These are phyloP conservation scores for Pachliopta kotzebuea DNA, from an alignment of 2,888 invertebrate genomes.

Conservation along the genomic window DNA sequence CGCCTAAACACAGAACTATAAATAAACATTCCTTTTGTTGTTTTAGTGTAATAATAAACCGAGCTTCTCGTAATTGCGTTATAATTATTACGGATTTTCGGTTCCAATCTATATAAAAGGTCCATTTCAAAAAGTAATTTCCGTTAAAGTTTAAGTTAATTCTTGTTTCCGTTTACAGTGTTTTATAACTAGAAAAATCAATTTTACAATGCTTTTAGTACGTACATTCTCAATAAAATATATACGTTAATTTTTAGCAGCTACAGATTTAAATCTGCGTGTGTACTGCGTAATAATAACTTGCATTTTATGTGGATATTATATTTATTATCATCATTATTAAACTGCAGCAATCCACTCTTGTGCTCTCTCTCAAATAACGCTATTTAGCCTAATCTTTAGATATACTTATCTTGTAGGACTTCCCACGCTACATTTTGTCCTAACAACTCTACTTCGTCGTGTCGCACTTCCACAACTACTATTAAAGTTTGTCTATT, in stretches of 20 bases:
- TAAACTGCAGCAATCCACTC: too few species aligned
- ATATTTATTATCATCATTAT: too few species aligned
- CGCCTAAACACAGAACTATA: slow-evolving; percentile 66
- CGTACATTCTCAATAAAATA: not conserved
- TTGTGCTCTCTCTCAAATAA: too few species aligned
- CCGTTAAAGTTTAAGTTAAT: not conserved
- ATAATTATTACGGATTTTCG: slow-evolving; percentile 3
- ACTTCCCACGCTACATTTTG: too few species aligned
- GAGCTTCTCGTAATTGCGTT: slow-evolving; percentile 28
- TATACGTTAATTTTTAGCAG: not conserved
- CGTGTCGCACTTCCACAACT: too few species aligned
- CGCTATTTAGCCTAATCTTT: too few species aligned
- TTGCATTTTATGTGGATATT: not conserved
- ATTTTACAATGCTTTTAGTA: not conserved
- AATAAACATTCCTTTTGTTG: slow-evolving; percentile 55
- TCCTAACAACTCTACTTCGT: too few species aligned
- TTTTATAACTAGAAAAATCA: not conserved
- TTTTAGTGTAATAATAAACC: slow-evolving; percentile 41
- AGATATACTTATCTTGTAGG: too few species aligned
- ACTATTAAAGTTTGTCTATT: too few species aligned
- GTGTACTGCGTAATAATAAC: not conserved
- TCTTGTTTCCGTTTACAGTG: not conserved
- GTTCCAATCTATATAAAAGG: not conserved
- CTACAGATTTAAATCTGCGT: not conserved
- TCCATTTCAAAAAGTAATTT: not conserved